These are phyloP conservation scores for Pseudomugil tenellus DNA, from an alignment of 2,797 vertebrate species.

Conservation along the genomic window DNA sequence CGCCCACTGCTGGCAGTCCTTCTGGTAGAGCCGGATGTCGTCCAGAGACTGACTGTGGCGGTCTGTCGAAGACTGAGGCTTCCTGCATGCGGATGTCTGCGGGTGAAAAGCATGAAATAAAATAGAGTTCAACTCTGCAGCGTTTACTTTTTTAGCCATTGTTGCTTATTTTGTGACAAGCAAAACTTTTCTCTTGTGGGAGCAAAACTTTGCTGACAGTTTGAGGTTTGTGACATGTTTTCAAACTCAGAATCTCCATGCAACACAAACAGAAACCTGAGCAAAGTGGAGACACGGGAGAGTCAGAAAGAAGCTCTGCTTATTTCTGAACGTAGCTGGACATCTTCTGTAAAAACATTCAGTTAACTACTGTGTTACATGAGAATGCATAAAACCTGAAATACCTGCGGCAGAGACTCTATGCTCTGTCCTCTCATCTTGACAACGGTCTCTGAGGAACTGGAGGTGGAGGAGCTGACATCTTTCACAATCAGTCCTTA, in stretches of 20 bases:
- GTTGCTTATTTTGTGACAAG: not conserved
- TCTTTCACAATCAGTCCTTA: conserved; percentile 96
- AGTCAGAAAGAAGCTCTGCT: not conserved
- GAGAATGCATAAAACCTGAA: not conserved
- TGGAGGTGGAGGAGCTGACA: conserved; percentile 94
- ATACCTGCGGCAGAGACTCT: conserved; percentile 96
- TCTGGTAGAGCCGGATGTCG: conserved; percentile 95
- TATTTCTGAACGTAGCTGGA: no score
- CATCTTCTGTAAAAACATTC: not conserved
- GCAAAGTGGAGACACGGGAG: not conserved
- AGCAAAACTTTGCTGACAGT: not conserved
- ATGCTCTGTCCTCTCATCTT: conserved; percentile 97
- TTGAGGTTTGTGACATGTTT: not conserved
- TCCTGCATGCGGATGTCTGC: conserved; percentile 87
- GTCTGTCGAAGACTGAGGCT: conserved; percentile 92
- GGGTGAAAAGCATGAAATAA: conserved; percentile 2
- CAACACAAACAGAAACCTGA: not conserved
- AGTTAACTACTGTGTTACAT: not conserved
- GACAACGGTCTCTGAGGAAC: conserved; percentile 96
- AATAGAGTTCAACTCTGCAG: conserved; percentile 3
- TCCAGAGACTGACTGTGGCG: conserved; percentile 97
- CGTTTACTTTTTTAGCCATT: no score
- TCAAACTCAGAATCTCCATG: not conserved
- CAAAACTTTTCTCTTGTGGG: not conserved
- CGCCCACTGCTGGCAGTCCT: conserved; percentile 91